Percentiles rank a stretch among this genome's conserved stretches.
phyloP scores from a whole-genome alignment of 2,888 invertebrate genomes.

The Tetramorium bicarinatum region DNA sequence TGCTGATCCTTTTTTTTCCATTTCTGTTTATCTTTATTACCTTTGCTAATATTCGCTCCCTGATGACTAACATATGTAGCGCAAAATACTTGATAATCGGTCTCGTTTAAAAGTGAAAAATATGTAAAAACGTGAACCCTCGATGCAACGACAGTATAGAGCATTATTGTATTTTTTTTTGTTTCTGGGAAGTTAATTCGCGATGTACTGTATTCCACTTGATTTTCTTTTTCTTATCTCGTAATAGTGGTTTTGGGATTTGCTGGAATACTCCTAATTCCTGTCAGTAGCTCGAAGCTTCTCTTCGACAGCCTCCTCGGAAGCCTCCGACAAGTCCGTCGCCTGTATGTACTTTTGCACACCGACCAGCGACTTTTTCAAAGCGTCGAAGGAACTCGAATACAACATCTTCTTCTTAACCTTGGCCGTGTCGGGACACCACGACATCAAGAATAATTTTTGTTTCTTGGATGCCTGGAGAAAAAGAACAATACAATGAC shows the following conservation, averaged over 20 bases:
- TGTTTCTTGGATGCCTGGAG: constrained; percentile 96
- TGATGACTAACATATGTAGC: constrained; percentile 82
- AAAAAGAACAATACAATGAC: not conserved
- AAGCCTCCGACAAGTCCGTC: constrained; percentile 97
- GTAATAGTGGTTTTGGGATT: constrained; percentile 75
- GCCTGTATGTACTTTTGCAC: constrained; percentile 99
- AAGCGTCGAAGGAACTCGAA: constrained; percentile 98
- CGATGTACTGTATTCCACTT: constrained; percentile 78
- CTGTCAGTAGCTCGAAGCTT: constrained; percentile 98
- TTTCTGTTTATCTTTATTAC: constrained; percentile 73
- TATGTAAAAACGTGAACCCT: constrained; percentile 84
- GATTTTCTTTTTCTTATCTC: constrained; percentile 73
- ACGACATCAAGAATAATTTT: constrained; percentile 98
- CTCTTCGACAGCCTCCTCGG: constrained; percentile 97
- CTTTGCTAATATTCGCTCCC: constrained; percentile 74
- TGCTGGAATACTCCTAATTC: constrained; percentile 88
- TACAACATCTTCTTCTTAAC: constrained; percentile 94
- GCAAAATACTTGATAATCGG: constrained; percentile 78
- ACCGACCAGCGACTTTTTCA: constrained; percentile 98
- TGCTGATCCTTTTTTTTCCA: constrained; percentile 73
- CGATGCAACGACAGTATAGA: constrained; percentile 79
- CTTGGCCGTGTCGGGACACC: constrained; percentile 99
- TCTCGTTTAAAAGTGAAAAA: constrained; percentile 83
- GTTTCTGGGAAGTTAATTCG: constrained; percentile 81
- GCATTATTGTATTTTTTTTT: constrained; percentile 71